Conservation (phyloP, 92 coral and sea anemone genomes). For the Anthopleura xanthogrammica region DNA sequence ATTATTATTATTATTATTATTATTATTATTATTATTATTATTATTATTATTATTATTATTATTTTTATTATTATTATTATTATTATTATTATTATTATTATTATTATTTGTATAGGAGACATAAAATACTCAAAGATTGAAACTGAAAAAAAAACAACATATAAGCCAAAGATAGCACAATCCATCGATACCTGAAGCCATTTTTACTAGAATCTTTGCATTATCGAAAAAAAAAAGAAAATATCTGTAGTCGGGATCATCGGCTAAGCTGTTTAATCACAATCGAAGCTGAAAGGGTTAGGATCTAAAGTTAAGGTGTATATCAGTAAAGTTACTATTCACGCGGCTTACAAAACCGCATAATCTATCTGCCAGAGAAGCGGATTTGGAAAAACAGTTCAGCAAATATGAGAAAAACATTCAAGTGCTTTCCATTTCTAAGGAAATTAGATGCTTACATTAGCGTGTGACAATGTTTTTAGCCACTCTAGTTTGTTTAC, state of each 20-base stretch:
- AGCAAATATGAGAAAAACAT: not conserved
- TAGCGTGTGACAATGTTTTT: not conserved
- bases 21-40: too few species aligned
- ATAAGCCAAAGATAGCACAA: not conserved
- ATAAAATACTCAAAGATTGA: too few species aligned
- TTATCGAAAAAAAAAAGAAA: not conserved
- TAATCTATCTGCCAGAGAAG: not conserved
- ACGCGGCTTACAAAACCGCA: not conserved
- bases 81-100: too few species aligned
- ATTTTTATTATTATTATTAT: too few species aligned
- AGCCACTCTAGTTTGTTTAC: not conserved
- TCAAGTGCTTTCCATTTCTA: not conserved
- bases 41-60: too few species aligned
- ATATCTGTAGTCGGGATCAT: not conserved
- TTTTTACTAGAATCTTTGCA: not conserved
- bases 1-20: too few species aligned
- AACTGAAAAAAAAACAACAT: too few species aligned
- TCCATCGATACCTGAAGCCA: not conserved
- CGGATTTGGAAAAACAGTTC: not conserved
- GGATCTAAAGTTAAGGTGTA: not conserved
- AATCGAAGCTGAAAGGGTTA: not conserved
- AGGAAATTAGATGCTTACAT: slow-evolving; percentile 4
- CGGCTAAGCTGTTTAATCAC: slow-evolving; percentile 2
- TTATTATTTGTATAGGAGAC: too few species aligned
- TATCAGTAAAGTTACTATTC: not conserved